Percentiles rank a stretch among this genome's conserved stretches.
These are phyloP conservation scores for Semaprochilodus insignis DNA, from an alignment of 2,797 vertebrate genomes.

Conservation along the genomic window DNA sequence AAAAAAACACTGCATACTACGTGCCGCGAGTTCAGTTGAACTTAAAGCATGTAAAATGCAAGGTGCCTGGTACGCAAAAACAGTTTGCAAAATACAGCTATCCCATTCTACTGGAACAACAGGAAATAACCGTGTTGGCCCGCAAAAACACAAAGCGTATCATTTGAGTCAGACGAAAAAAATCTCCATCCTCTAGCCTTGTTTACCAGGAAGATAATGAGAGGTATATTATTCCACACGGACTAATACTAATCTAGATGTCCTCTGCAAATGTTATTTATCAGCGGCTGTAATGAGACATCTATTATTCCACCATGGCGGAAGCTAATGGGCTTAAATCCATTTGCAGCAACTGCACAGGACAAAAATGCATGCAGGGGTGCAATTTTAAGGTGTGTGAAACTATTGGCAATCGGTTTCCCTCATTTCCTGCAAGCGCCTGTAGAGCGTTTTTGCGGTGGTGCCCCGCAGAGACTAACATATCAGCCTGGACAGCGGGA, in stretches of 20 bases:
- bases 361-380: slow-evolving; percentile 56
- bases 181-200: slow-evolving; percentile 42
- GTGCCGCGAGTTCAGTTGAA: too few relatives aligned
- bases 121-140: too few relatives aligned
- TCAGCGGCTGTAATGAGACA: slow-evolving; percentile 56
- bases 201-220: slow-evolving; percentile 51
- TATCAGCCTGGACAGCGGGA: slow-evolving; percentile 47
- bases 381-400: slow-evolving; percentile 59
- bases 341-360: slow-evolving; percentile 58
- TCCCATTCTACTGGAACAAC: too few relatives aligned
- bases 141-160: too few relatives aligned
- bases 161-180: neutral
- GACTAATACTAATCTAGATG: slow-evolving; percentile 52
- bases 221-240: slow-evolving; percentile 52
- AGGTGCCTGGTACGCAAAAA: too few relatives aligned
- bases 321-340: slow-evolving; percentile 62
- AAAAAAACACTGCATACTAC: too few relatives aligned
- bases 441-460: slow-evolving; percentile 42
- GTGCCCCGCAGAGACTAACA: slow-evolving; percentile 49
- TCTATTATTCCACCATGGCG: slow-evolving; percentile 56
- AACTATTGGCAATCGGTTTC: slow-evolving; percentile 59
- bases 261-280: slow-evolving; percentile 57
- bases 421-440: slow-evolving; percentile 51
- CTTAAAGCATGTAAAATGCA: too few relatives aligned
- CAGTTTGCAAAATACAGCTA: too few relatives aligned